These are phyloP conservation scores for Eulimnadia texana DNA, from an alignment of 1,140 invertebrate species.

Conservation along the genomic window DNA sequence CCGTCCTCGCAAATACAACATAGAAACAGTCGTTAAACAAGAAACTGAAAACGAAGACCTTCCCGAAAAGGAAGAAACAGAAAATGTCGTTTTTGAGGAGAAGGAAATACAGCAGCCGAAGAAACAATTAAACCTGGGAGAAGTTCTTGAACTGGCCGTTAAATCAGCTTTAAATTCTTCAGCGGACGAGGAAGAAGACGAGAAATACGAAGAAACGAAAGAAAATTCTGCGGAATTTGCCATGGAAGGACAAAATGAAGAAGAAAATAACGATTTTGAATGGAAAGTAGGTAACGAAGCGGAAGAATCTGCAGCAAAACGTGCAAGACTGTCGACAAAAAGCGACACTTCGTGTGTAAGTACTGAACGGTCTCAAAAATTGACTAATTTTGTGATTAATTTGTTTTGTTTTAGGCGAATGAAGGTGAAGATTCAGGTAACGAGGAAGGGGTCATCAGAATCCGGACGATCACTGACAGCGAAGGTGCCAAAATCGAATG, in stretches of 20 bases:
- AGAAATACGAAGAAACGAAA: neutral
- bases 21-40: neutral
- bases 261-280: conserved; percentile 7
- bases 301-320: neutral
- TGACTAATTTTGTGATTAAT: neutral
- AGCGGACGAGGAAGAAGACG: neutral
- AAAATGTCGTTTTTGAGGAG: conserved; percentile 2
- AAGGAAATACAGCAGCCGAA: neutral
- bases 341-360: neutral
- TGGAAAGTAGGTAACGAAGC: conserved; percentile 7
- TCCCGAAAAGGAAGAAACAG: conserved; percentile 1
- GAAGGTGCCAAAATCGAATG: conserved; percentile 22
- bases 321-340: neutral
- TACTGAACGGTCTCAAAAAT: neutral
- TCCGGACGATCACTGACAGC: conserved; percentile 1
- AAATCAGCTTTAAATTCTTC: neutral
- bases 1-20: conserved; percentile 1
- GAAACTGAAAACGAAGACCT: neutral
- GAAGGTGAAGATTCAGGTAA: conserved; percentile 9
- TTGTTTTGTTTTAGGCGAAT: neutral
- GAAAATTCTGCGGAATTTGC: too few relatives aligned
- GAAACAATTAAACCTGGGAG: conserved; percentile 1
- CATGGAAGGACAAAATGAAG: neutral
- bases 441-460: neutral
- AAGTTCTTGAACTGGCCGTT: conserved; percentile 2